Evolutionary conservation across 2,888 invertebrate genomes (phyloP).

Genomic region (Pseudeuparius sepicola): DNA sequence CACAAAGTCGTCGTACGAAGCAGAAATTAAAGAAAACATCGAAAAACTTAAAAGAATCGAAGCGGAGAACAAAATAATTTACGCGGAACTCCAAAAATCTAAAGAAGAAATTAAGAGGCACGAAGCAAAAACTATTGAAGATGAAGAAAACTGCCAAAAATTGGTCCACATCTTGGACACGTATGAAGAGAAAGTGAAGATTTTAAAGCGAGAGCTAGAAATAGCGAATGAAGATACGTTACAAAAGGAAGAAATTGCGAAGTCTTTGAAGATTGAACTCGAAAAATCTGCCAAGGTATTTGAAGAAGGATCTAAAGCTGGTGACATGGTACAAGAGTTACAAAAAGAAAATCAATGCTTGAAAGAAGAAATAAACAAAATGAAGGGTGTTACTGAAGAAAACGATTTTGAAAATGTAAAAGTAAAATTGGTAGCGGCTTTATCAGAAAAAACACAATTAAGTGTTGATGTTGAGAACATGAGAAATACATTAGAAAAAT

Average conservation of each 20-base stretch:
- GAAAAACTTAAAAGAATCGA: constrained; percentile 25
- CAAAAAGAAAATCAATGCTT: constrained; percentile 4
- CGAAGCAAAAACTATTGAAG: constrained; percentile 25
- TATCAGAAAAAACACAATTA: too few species aligned
- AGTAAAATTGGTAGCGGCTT: too few species aligned
- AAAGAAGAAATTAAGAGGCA: constrained; percentile 21
- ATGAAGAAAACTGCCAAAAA: constrained; percentile 26
- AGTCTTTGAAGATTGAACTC: constrained; percentile 6
- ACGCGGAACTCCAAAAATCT: constrained; percentile 25
- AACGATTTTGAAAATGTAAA: too few species aligned
- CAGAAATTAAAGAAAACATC: constrained; percentile 30
- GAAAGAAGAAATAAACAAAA: constrained; percentile 8
- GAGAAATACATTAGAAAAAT: constrained; percentile 18
- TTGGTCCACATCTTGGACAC: constrained; percentile 26
- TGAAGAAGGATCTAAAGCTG: constrained; percentile 12
- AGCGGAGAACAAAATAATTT: constrained; percentile 32
- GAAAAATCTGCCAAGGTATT: constrained; percentile 1
- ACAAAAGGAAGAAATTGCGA: constrained; percentile 10
- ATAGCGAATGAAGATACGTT: constrained; percentile 10
- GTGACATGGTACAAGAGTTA: constrained; percentile 4
- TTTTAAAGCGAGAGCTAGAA: constrained; percentile 34
- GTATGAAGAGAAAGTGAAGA: constrained; percentile 28
- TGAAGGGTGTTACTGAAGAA: too few species aligned
- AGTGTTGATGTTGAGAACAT: background rate
- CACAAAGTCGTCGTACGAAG: constrained; percentile 30